Evolutionary conservation across 2,888 invertebrate species (phyloP), one percentile per base, ranked within the genome.

Genomic region (Theodoxus fluviatilis): DNA sequence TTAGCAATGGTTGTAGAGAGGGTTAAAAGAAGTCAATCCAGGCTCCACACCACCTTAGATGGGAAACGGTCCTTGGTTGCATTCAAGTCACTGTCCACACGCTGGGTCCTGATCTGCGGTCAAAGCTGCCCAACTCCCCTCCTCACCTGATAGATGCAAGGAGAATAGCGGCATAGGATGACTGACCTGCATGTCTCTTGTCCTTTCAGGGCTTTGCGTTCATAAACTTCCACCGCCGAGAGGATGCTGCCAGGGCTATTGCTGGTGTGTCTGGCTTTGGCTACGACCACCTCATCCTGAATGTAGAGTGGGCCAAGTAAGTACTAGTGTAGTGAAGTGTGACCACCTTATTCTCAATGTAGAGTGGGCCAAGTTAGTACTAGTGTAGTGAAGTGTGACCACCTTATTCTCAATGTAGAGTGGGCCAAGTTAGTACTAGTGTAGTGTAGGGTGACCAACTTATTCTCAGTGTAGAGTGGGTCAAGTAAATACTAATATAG

Each of bases 391-490:
- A n/a, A n/a, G n/a, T n/a, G n/a, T n/a, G 98, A 98, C 89, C 98
- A 99, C 89, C 91, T 99, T 80, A 99, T 99, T 87, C 90, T 99
- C 68, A 95, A 92, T 87, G 99, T 98, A n/a, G 98, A 98, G 89
- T 98, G 98, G 98, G 97, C 98, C 0, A 98, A 96, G 87, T 90
- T 80, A 83, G 85, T 84, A n/a, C n/a, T n/a, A n/a, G n/a, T n/a
- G n/a, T n/a, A n/a, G n/a, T n/a, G n/a, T n/a, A n/a, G n/a, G n/a
- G n/a, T n/a, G 98, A 98, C 89, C 98, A 99, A 89, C 91, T 99
- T 80, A 99, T 99, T 87, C 90, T 99, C 68, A 95, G 92, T 87
- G 99, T 98, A n/a, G 98, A 98, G 89, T 98, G 98, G 98, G 97
- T 98, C 0, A 98, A 96, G 87, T 90, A 80, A 83, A 85, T 84